Conservation (phyloP, 2,797 vertebrate genomes). For the Furcifer pardalis region DNA sequence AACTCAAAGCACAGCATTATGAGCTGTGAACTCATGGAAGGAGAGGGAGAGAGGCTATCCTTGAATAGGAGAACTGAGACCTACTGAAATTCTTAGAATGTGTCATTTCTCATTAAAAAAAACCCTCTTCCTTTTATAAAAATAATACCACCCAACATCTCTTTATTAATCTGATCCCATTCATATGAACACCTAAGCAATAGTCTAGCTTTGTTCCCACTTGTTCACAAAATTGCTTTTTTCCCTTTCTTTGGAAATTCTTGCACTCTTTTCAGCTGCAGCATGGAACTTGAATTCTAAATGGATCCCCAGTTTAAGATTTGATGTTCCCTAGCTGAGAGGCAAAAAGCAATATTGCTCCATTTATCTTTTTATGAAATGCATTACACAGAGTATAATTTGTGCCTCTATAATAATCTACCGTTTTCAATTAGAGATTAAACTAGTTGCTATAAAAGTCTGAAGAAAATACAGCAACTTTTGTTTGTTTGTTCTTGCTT, state of each 20-base stretch:
- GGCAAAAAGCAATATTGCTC: constrained; percentile 72
- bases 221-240: constrained; percentile 61
- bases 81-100: not conserved
- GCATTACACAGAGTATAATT: constrained; percentile 71
- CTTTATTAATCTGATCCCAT: constrained; percentile 31
- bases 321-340: constrained; percentile 66
- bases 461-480: constrained; percentile 54
- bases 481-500: constrained; percentile 20
- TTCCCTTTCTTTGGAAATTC: constrained; percentile 65
- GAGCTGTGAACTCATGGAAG: not conserved
- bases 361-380: constrained; percentile 75
- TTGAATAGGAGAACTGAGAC: not conserved
- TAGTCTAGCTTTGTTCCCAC: constrained; percentile 51
- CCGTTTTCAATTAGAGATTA: constrained; percentile 70
- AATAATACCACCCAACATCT: constrained; percentile 25
- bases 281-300: constrained; percentile 69
- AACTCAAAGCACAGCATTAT: not conserved
- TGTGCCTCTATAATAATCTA: constrained; percentile 69
- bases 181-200: constrained; percentile 52
- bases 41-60: not conserved
- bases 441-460: constrained; percentile 62
- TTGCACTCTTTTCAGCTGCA: constrained; percentile 62
- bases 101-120: not conserved
- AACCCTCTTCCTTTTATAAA: constrained; percentile 23
- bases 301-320: constrained; percentile 70